Base-by-base conservation (phyloP, 2,113 vertebrate genomes). In the Meles meles region DNA sequence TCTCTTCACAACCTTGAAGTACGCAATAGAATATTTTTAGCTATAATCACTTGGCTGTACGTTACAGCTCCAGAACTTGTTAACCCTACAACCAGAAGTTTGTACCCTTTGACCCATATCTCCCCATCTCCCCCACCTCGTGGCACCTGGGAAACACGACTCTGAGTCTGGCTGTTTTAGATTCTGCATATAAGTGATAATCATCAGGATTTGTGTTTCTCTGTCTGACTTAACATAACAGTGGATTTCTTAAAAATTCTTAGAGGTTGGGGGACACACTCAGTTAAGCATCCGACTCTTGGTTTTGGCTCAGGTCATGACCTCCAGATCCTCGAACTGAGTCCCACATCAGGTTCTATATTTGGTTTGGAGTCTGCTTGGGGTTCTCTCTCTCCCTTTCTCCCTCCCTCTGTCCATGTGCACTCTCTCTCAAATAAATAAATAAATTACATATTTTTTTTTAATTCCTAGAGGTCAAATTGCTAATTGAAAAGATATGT, bases 381-480 rank as follows among this genome's bases (percentile, higher is more conserved):
- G 17, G 34, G n/a, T 20, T 69, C 17, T 69, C 65, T 67, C 67
- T n/a, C 17, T 69, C 34, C 4, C 34, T n/a, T 34, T 69, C 7
- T 17, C 17, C 67, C 67, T n/a, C 34, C 7, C 17, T 7, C 34
- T 69, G 17, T 4, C 17, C 8, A 6, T 63, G 34, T 69, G 34
- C 34, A n/a, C 34, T 4, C 34, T 3, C 31, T 69, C 34, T 67
- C 65, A 67, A n/a, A 34, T 67, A 67, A 67, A 67, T 34, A 69
- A n/a, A 69, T n/a, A 69, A n/a, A 69, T 69, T 34, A 34, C n/a
- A 69, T n/a, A n/a, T 59, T 97, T 94, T 97, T 94, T 93, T 25
- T 13, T 5, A 83, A 90, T 91, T 65, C 20, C 29, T 63, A 67
- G n/a, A 79, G 20, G n/a, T 82, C 37, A 21, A 39, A 80, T 69